Conservation (phyloP, 2,797 vertebrate genomes). For the Sebastes itinus region DNA sequence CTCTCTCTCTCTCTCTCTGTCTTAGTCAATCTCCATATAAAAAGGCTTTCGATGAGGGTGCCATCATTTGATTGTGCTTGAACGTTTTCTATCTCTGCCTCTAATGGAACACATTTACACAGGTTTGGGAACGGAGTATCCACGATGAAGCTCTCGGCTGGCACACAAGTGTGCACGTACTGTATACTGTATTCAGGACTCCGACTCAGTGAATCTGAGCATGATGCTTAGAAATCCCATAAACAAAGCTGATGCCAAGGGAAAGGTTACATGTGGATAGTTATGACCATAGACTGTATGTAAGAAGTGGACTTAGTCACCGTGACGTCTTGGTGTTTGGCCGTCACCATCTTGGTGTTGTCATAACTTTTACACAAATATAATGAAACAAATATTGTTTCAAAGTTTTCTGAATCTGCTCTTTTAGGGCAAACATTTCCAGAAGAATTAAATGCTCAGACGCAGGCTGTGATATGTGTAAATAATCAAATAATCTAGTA, state of each 20-base stretch:
- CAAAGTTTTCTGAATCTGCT: too few species aligned
- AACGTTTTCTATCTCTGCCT: neutral
- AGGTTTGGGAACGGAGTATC: neutral
- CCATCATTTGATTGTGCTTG: neutral
- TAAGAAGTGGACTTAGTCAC: neutral
- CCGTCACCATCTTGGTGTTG: too few species aligned
- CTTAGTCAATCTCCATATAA: slow-evolving; percentile 6
- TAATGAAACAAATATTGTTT: too few species aligned
- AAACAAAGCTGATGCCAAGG: neutral
- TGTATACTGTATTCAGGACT: neutral
- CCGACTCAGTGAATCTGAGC: neutral
- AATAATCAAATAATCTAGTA: too few species aligned
- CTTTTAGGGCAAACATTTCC: too few species aligned
- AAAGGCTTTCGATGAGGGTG: neutral
- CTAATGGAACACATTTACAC: slow-evolving; percentile 17
- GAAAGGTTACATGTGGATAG: neutral
- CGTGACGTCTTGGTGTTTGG: too few species aligned
- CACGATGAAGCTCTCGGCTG: slow-evolving; percentile 8
- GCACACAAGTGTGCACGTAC: neutral
- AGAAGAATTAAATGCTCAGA: too few species aligned
- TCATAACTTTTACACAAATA: too few species aligned
- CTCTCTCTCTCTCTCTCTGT: neutral
- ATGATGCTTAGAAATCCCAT: neutral
- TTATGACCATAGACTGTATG: neutral
- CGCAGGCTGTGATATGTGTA: too few species aligned